These are phyloP conservation scores for Malacoraja senta DNA, from an alignment of 2,797 vertebrate genomes.

Conservation along the genomic window DNA sequence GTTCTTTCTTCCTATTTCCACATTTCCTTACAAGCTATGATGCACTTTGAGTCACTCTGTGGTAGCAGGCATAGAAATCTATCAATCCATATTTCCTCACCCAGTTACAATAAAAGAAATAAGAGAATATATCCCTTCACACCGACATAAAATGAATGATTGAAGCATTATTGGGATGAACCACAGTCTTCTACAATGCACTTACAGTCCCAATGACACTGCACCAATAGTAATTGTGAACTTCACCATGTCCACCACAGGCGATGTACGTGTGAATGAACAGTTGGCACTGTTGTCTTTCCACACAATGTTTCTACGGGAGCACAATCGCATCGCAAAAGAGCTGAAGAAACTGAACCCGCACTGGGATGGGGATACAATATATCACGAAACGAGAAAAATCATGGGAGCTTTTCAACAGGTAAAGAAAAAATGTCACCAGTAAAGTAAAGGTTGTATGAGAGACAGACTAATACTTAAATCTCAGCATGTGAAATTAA, in stretches of 20 bases:
- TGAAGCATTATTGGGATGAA: background rate
- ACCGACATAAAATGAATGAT: background rate
- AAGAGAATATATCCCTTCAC: too few species aligned
- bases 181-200: too few species aligned
- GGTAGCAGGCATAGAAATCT: too few species aligned
- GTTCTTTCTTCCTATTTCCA: too few species aligned
- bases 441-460: background rate
- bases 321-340: constrained; percentile 31
- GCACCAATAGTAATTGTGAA: background rate
- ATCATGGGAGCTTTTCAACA: constrained; percentile 16
- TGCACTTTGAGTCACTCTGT: too few species aligned
- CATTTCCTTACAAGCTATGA: too few species aligned
- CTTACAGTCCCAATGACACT: too few species aligned
- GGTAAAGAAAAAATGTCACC: background rate
- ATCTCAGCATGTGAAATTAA: background rate
- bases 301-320: constrained; percentile 7
- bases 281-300: background rate
- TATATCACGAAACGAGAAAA: background rate
- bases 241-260: background rate
- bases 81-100: too few species aligned
- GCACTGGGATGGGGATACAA: constrained; percentile 2
- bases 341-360: constrained; percentile 4
- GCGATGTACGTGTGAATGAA: constrained; percentile 22
- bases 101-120: background rate
- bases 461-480: background rate